Evolutionary conservation across 1,140 invertebrate genomes (phyloP).

Genomic region (Myzus persicae): DNA sequence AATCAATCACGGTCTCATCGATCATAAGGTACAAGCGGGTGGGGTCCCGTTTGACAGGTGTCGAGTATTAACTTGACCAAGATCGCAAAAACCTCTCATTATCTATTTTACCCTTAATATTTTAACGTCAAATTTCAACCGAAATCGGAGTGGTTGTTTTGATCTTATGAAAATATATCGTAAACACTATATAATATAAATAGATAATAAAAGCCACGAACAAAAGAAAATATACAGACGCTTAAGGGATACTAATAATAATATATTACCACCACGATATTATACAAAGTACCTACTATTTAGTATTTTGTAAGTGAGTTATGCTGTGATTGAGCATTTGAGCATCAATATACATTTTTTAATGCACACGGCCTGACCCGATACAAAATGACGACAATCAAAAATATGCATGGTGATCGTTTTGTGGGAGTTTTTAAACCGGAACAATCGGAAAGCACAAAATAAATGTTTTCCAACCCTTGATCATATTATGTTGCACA

Average conservation of each 20-base stretch:
- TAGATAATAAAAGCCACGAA: neutral
- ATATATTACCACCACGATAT: neutral
- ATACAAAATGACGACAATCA: neutral
- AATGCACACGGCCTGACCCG: neutral
- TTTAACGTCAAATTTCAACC: neutral
- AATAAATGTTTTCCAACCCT: neutral
- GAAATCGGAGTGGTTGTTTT: neutral
- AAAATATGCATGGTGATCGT: neutral
- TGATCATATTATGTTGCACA: neutral
- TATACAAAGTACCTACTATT: neutral
- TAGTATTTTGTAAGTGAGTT: neutral
- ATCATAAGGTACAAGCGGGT: constrained; percentile 8
- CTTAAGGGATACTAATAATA: neutral
- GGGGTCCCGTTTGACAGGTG: neutral
- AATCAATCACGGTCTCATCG: constrained; percentile 49
- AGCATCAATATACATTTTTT: neutral
- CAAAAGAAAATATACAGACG: neutral
- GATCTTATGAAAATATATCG: neutral
- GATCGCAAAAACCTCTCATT: neutral
- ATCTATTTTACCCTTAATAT: neutral
- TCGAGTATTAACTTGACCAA: constrained; percentile 35
- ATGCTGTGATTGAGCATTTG: neutral
- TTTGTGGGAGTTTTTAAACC: neutral
- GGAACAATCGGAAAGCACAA: neutral
- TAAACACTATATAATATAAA: neutral